These are phyloP conservation scores for Nemurella pictetii DNA, from an alignment of 2,888 invertebrate species.

Conservation along the genomic window DNA sequence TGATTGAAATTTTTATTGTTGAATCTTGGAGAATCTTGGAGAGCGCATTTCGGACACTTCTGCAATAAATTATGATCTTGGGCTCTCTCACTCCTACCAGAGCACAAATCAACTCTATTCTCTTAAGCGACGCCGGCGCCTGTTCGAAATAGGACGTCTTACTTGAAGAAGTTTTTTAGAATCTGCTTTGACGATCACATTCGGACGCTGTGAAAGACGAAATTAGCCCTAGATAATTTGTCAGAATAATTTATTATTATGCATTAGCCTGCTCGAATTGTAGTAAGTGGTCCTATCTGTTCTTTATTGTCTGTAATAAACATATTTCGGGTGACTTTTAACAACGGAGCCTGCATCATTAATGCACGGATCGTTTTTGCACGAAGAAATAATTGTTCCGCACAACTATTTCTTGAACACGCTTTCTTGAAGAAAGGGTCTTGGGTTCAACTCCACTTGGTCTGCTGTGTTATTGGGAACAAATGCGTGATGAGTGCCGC, in stretches of 20 bases:
- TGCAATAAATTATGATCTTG: background rate
- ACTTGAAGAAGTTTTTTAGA: too few species aligned
- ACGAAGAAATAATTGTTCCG: background rate
- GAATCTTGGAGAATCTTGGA: background rate
- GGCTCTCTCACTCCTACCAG: background rate
- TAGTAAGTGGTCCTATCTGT: background rate
- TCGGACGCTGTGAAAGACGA: background rate
- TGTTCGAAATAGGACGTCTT: background rate
- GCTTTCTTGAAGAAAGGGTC: background rate
- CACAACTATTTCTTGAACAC: background rate
- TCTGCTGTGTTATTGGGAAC: background rate
- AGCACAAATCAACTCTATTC: too few species aligned
- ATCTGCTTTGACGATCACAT: too few species aligned
- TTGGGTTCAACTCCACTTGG: background rate
- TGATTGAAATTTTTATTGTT: background rate
- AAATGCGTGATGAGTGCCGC: slow-evolving; percentile 2
- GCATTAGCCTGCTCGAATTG: background rate
- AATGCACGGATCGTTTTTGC: background rate
- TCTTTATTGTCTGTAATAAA: background rate
- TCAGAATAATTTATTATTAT: background rate
- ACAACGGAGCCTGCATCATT: background rate
- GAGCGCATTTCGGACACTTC: background rate
- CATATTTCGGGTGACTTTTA: too few species aligned
- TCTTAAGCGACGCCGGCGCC: background rate
- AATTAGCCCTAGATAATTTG: background rate